Evolutionary conservation across 2,113 vertebrate species (phyloP), one percentile per base, ranked within the genome.

Genomic region (Edolisoma coerulescens): DNA sequence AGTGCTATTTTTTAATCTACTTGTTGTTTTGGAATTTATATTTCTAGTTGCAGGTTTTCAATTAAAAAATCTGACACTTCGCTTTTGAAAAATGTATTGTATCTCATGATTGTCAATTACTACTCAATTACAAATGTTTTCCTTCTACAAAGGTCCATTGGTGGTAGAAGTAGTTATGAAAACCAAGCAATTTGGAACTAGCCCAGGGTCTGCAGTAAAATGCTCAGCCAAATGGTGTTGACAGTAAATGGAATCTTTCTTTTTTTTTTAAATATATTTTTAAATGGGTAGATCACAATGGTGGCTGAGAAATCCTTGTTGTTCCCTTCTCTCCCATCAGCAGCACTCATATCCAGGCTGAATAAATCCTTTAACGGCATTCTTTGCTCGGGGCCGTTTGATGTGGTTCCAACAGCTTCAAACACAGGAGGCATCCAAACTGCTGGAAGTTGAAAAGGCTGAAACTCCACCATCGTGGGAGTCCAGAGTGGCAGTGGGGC

Each of bases 401-500:
- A 98, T 97, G 96, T 95, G 56, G 64, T 95, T 97, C 97, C 97
- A 98, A 90, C 68, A 95, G 95, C 92, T 96, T 97, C 97, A 98
- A 96, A 98, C 84, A 89, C 64, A 73, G 74, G 90, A 97, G 89
- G 24, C 54, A 91, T 89, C 95, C 95, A 96, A 92, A 95, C 69
- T 89, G 87, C 77, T 97, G 88, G 52, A 84, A 95, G 78, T 92
- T 75, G n/a, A 92, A 97, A 93, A 89, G 73, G 82, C 93, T 71
- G 61, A 96, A 87, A 76, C 71, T 91, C 87, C 44, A 45, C 57
- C 63, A 63, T 89, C 5, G 5, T 27, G 13, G 85, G 89, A 95
- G 44, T 71, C 76, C 45, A 6, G 13, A 64, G 64, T 4, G 8
- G 50, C 23, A 22, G 33, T 17, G 10, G 53, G 37, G 49, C 10